These are phyloP conservation scores for Carettochelys insculpta DNA, from an alignment of 2,113 vertebrate species.

Conservation along the genomic window DNA sequence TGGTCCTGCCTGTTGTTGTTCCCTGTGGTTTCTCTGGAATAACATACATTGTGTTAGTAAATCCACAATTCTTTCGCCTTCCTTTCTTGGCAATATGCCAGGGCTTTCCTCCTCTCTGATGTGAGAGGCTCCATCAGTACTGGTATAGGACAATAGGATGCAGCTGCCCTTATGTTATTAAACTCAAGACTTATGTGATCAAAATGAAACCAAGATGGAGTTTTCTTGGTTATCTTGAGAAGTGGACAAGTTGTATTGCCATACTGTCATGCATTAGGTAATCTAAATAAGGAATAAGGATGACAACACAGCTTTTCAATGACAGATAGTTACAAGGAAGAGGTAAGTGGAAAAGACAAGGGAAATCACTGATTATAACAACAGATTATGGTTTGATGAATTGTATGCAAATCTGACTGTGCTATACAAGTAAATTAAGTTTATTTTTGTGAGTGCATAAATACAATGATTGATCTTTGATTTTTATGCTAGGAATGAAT, in stretches of 20 bases:
- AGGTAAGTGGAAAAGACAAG: slow-evolving; percentile 25
- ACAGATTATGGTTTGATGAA: neutral
- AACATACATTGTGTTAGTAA: slow-evolving; percentile 27
- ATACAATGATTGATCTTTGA: neutral
- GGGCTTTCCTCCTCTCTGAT: slow-evolving; percentile 39
- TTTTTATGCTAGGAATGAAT: slow-evolving; percentile 25
- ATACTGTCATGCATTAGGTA: neutral
- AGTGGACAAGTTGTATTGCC: neutral
- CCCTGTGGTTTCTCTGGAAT: slow-evolving; percentile 17
- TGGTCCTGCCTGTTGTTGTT: slow-evolving; percentile 28
- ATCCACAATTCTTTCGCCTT: neutral
- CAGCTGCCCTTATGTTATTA: slow-evolving; percentile 43
- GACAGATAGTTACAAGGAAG: slow-evolving; percentile 38
- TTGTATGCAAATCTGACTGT: neutral
- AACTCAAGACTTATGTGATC: neutral
- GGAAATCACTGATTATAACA: neutral
- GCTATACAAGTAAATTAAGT: neutral
- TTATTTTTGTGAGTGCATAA: neutral
- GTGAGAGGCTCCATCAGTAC: slow-evolving; percentile 37
- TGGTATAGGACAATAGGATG: slow-evolving; percentile 6
- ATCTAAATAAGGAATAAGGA: slow-evolving; percentile 26
- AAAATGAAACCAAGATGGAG: slow-evolving; percentile 4
- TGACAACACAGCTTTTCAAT: slow-evolving; percentile 21
- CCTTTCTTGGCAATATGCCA: slow-evolving; percentile 29
- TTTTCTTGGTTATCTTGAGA: neutral